Evolutionary conservation across 2,113 vertebrate species (phyloP).

Genomic region (Australoheros scitulus): DNA sequence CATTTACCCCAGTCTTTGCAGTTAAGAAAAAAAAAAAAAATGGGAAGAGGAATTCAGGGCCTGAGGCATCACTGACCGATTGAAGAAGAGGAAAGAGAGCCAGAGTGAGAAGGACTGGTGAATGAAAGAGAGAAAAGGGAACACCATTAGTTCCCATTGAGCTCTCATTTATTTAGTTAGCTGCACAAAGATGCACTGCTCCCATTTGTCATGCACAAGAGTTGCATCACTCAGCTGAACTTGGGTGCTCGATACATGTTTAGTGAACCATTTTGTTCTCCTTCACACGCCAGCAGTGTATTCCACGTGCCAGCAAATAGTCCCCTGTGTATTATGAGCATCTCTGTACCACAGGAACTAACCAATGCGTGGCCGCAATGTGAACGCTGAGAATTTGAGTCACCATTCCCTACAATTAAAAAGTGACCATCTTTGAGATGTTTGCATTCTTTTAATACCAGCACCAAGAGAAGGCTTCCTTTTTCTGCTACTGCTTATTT

Average conservation of each 20-base stretch:
- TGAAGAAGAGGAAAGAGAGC: conserved; percentile 29
- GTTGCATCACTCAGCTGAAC: conserved; percentile 27
- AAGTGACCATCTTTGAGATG: not conserved
- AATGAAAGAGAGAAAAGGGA: conserved; percentile 41
- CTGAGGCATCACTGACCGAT: conserved; percentile 31
- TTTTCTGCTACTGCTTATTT: conserved; percentile 8
- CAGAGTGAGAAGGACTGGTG: conserved; percentile 14
- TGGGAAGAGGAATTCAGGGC: conserved; percentile 34
- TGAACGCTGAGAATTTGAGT: conserved; percentile 11
- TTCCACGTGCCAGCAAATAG: conserved; percentile 38
- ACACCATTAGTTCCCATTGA: conserved; percentile 50
- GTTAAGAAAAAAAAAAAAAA: not conserved
- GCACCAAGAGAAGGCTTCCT: not conserved
- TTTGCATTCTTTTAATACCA: conserved; percentile 34
- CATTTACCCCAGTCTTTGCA: conserved; percentile 8
- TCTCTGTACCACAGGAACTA: conserved; percentile 15
- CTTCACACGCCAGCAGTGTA: conserved; percentile 23
- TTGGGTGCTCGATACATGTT: not conserved
- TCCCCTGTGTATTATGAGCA: conserved; percentile 34
- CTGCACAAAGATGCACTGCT: conserved; percentile 40
- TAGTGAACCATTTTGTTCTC: conserved; percentile 27
- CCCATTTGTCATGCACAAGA: conserved; percentile 20
- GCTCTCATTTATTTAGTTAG: conserved; percentile 56
- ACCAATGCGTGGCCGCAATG: conserved; percentile 27
- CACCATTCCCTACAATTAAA: conserved; percentile 17